Evolutionary conservation across 2,113 vertebrate genomes (phyloP), one percentile per base, ranked within the genome.

Genomic region (Turnix velox): DNA sequence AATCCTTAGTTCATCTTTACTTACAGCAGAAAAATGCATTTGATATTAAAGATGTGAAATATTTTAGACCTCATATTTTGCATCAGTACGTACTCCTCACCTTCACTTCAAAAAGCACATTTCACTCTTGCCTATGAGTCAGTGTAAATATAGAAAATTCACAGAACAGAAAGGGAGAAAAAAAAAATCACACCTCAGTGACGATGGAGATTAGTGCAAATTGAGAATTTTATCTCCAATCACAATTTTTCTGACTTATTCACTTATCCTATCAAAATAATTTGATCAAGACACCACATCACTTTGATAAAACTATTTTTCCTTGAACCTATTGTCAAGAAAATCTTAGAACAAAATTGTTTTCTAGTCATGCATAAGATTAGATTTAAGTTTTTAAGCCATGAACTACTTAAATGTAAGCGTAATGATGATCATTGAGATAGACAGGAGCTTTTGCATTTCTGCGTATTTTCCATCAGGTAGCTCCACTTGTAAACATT

Each of bases 151-250:
- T 1, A 20, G 7, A 17, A 13, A 85, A 57, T 66, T 81, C 37
- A 62, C 1, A 4, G 7, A 58, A 40, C 18, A 79, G 51, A 73
- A 46, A 46, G 12, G 15, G 14, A 2, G 15, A 12, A 2, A 28
- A 46, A 52, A 52, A 54, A 5, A 25, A 0, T 0, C 7, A 57
- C 43, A 46, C 2, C 3, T 33, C 20, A 37, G 6, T 67, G 28
- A 15, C 3, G 22, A 22, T 3, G 5, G 24, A 67, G 23, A 66
- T 9, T 19, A 51, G 2, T 66, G 7, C 39, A 20, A 82, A 11
- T 0, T 35, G 12, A 84, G 27, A 42, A 74, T 84, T 74, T 78
- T 71, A 78, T 40, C 57, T 76, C 1, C 13, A 6, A 33, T 37
- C 23, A 78, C 27, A 78, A 3, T 39, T 90, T 94, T 71, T 66